Percentiles rank a stretch among this genome's conserved stretches.
Conservation (phyloP, 2,113 vertebrate species). For the Lophura nycthemera region DNA sequence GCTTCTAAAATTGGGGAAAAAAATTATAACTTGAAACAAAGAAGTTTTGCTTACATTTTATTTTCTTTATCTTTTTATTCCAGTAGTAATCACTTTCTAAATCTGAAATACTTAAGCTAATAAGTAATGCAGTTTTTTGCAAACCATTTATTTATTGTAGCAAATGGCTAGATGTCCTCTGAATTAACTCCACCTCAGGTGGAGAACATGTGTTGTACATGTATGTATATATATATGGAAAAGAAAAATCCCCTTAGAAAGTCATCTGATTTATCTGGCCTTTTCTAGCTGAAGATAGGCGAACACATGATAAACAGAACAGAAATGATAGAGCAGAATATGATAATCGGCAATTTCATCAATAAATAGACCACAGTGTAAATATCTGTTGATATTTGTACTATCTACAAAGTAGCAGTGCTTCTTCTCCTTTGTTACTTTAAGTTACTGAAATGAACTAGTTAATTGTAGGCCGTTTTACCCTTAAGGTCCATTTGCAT, state of each 20-base stretch:
- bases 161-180: background rate
- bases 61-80: background rate
- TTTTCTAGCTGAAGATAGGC: background rate
- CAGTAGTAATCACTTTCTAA: background rate
- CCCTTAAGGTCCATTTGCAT: background rate
- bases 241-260: background rate
- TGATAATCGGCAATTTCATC: background rate
- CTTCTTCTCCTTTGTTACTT: background rate
- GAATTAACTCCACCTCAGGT: background rate
- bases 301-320: background rate
- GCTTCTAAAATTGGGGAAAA: background rate
- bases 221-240: accelerated
- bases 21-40: background rate
- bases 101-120: background rate
- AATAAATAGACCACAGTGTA: background rate
- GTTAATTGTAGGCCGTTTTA: background rate
- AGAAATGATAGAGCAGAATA: slow-evolving; percentile 24
- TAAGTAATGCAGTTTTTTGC: background rate
- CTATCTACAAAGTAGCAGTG: background rate
- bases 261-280: background rate
- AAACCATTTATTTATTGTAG: background rate
- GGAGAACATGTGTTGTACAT: background rate
- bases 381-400: background rate
- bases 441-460: background rate
- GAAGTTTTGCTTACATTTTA: background rate